phyloP scores from a whole-genome alignment of 2,888 invertebrate genomes.

The Strigamia maritima region DNA sequence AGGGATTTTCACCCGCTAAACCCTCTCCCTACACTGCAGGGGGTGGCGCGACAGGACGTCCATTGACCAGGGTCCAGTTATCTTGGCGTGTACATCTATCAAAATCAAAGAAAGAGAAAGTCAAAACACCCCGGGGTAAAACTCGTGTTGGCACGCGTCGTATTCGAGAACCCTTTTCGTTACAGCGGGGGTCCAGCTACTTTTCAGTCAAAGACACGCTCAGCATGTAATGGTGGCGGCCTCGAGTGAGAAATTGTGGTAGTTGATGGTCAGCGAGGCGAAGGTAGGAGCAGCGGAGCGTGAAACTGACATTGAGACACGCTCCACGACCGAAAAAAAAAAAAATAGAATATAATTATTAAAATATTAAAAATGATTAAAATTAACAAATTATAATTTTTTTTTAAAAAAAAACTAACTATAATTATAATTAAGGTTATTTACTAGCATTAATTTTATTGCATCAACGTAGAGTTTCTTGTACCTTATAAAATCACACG shows the following conservation, averaged over 20 bases:
- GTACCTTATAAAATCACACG: not conserved
- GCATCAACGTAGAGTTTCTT: not conserved
- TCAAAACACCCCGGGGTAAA: not conserved
- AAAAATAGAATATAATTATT: not conserved
- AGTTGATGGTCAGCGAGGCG: not conserved
- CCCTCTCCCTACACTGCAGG: conserved; percentile 10
- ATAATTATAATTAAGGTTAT: not conserved
- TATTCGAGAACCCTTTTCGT: not conserved
- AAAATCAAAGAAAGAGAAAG: not conserved
- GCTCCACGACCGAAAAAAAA: not conserved
- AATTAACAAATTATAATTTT: not conserved
- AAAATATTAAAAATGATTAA: not conserved
- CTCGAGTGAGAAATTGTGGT: not conserved
- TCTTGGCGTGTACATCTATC: conserved; percentile 13
- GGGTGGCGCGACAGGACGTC: not conserved
- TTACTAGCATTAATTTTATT: not conserved
- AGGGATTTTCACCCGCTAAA: conserved; percentile 17
- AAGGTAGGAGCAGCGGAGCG: not conserved
- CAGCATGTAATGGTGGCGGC: not conserved
- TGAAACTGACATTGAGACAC: not conserved
- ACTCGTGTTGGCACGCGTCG: not conserved
- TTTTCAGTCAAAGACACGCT: not conserved
- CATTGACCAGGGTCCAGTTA: conserved; percentile 13
- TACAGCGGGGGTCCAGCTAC: not conserved
- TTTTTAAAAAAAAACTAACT: not conserved